phyloP scores from a whole-genome alignment of 2,113 vertebrate species.

The Baryphthengus martii region DNA sequence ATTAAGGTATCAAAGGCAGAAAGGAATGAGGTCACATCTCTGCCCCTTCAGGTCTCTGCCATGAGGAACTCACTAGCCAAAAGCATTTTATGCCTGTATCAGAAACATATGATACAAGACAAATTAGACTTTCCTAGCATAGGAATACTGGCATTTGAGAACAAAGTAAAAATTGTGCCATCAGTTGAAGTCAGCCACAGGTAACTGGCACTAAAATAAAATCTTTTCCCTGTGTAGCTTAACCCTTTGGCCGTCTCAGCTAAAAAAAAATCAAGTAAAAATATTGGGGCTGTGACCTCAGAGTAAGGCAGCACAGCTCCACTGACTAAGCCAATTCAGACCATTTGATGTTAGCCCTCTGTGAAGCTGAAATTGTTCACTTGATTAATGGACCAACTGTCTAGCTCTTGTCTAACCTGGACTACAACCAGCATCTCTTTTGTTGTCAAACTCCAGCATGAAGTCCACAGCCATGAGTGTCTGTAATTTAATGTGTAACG shows the following conservation, averaged over 20 bases:
- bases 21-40: neutral
- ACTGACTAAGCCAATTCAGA: neutral
- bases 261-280: conserved; percentile 15
- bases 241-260: neutral
- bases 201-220: neutral
- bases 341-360: neutral
- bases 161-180: neutral
- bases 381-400: conserved; percentile 49
- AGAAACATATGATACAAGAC: neutral
- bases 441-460: neutral
- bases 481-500: conserved; percentile 9
- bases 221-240: neutral
- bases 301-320: neutral
- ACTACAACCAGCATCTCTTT: neutral
- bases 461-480: neutral
- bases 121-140: neutral
- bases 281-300: neutral
- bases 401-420: conserved; percentile 30
- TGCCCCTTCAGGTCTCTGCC: neutral
- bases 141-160: neutral
- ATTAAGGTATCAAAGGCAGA: neutral
- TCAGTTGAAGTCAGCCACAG: neutral
- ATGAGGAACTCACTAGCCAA: neutral
- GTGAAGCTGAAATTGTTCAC: conserved; percentile 19
- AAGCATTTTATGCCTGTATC: neutral